Evolutionary conservation across 2,797 vertebrate genomes (phyloP).

Genomic region (Ataeniobius toweri): DNA sequence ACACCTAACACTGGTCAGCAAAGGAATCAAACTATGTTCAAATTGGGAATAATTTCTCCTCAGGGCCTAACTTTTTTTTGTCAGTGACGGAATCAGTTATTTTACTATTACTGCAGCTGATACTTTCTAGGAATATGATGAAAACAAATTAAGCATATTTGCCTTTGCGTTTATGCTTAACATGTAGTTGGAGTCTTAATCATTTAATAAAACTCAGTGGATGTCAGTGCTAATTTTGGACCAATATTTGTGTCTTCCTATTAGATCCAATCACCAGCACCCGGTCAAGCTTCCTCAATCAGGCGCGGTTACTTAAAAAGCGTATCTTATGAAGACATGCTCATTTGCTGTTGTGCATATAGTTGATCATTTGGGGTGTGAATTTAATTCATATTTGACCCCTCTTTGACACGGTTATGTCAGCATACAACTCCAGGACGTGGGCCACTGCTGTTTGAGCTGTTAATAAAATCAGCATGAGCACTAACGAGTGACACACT

Average conservation of each 20-base stretch:
- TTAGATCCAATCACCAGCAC: background rate
- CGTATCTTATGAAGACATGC: background rate
- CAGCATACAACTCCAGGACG: background rate
- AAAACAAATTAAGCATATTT: too few species aligned
- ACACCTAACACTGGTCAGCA: background rate
- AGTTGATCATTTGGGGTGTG: background rate
- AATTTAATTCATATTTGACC: background rate
- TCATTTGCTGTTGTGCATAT: background rate
- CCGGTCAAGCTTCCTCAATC: background rate
- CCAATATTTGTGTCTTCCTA: background rate
- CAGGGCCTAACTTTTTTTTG: background rate
- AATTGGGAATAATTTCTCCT: constrained; percentile 1
- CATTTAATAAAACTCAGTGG: background rate
- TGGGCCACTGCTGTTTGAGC: constrained; percentile 29
- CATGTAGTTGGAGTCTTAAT: background rate
- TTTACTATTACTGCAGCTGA: background rate
- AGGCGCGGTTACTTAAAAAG: background rate
- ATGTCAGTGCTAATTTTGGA: background rate
- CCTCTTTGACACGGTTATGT: background rate
- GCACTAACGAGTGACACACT: constrained; percentile 29
- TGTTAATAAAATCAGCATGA: constrained; percentile 54
- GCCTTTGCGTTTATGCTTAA: background rate
- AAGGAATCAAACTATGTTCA: background rate
- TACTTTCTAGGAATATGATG: background rate
- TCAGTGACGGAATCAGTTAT: background rate